A percentile compares a stretch with the other conserved stretches of the same genome.
phyloP scores from a whole-genome alignment of 2,888 invertebrate genomes.

The Helleia helle region DNA sequence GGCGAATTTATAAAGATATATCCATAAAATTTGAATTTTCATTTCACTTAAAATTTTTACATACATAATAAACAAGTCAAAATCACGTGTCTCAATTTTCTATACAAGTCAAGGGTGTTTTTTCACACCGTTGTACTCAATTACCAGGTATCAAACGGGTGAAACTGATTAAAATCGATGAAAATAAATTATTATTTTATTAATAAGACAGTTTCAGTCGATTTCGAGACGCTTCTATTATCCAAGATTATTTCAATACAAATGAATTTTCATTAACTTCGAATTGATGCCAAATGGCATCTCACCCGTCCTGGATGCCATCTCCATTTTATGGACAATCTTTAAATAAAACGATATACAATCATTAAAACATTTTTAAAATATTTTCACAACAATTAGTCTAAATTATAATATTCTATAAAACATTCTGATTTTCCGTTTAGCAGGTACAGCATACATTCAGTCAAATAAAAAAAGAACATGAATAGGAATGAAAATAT shows the following conservation, averaged over 20 bases:
- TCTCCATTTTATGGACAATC: slow-evolving; percentile 1
- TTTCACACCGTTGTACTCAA: too few relatives aligned
- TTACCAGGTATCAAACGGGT: too few relatives aligned
- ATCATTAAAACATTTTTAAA: slow-evolving; percentile 9
- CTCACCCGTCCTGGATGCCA: too few relatives aligned
- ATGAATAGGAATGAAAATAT: slow-evolving; percentile 68
- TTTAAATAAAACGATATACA: not conserved
- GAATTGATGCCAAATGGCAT: too few relatives aligned
- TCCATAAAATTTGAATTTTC: slow-evolving; percentile 1
- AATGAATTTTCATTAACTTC: too few relatives aligned
- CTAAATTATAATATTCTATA: slow-evolving; percentile 24
- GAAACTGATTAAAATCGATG: too few relatives aligned
- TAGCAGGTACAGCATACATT: slow-evolving; percentile 55
- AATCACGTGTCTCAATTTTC: slow-evolving; percentile 1
- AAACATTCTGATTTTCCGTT: slow-evolving; percentile 33
- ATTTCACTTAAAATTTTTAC: not conserved
- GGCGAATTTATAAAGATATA: slow-evolving; percentile 1
- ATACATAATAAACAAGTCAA: slow-evolving; percentile 1
- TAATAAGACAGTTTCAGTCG: too few relatives aligned
- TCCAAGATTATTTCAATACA: too few relatives aligned
- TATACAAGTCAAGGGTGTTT: too few relatives aligned
- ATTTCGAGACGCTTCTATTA: too few relatives aligned
- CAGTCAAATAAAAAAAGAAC: slow-evolving; percentile 45
- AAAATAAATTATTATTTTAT: too few relatives aligned
- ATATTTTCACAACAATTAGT: slow-evolving; percentile 22